Percentiles rank a stretch among this genome's conserved stretches.
phyloP scores from a whole-genome alignment of 2,888 invertebrate species.

The Cheilosia grossa region DNA sequence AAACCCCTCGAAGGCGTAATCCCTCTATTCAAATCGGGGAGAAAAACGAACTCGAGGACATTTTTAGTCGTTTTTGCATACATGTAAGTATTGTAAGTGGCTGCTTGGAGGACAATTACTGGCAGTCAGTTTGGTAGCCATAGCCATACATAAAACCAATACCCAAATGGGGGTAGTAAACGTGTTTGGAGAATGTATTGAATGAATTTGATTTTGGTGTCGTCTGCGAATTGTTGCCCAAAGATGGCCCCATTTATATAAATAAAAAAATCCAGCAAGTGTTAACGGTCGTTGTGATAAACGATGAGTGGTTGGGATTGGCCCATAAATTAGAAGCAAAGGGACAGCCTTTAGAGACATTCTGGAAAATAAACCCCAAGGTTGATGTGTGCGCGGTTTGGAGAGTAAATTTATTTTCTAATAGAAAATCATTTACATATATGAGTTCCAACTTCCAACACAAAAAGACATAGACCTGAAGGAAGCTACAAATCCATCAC shows the following conservation, averaged over 20 bases:
- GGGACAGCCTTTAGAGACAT: background rate
- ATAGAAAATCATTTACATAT: background rate
- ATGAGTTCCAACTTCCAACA: no score
- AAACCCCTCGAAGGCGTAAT: conserved; percentile 53
- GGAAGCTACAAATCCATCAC: background rate
- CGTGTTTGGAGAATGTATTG: conserved; percentile 4
- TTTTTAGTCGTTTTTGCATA: conserved; percentile 41
- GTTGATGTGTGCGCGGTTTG: background rate
- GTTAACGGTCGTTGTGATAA: conserved; percentile 6
- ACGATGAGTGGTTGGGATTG: conserved; percentile 12
- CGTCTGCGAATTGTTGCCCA: conserved; percentile 3
- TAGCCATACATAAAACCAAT: conserved; percentile 30
- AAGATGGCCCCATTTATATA: conserved; percentile 15
- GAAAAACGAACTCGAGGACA: conserved; percentile 29
- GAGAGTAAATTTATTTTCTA: background rate
- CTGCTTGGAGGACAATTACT: conserved; percentile 36
- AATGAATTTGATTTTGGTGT: background rate
- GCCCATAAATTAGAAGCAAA: background rate
- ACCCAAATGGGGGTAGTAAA: conserved; percentile 20
- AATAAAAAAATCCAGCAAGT: background rate
- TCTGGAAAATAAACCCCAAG: background rate
- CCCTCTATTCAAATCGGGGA: conserved; percentile 18
- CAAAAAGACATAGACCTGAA: background rate
- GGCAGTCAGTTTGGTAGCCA: conserved; percentile 30
- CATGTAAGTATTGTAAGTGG: conserved; percentile 23